Evolutionary conservation across 2,888 invertebrate genomes (phyloP).

Genomic region (Brenthis hecate): DNA sequence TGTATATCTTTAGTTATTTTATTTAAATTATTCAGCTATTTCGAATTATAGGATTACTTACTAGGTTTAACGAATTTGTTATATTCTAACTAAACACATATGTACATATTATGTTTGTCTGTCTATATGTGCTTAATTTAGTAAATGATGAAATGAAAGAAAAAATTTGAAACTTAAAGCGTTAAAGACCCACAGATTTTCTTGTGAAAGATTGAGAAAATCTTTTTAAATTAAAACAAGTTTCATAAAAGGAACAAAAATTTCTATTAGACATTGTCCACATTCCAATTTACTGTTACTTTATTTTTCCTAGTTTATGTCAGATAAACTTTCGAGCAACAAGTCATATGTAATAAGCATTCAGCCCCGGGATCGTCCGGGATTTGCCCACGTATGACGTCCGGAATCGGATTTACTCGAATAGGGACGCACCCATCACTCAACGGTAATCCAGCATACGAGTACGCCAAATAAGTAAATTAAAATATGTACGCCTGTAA

Average conservation of each 20-base stretch:
- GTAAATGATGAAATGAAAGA: too few species aligned
- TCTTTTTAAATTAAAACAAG: neutral
- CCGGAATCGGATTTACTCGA: slow-evolving; percentile 43
- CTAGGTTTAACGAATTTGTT: too few species aligned
- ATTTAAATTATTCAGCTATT: too few species aligned
- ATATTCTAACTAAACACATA: too few species aligned
- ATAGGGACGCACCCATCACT: slow-evolving; percentile 41
- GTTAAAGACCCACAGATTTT: too few species aligned
- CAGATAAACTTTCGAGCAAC: slow-evolving; percentile 33
- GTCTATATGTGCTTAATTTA: too few species aligned
- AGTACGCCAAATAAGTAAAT: slow-evolving; percentile 28
- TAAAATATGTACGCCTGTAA: slow-evolving; percentile 24
- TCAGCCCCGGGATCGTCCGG: slow-evolving; percentile 35
- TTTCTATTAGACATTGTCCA: neutral
- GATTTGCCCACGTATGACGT: slow-evolving; percentile 43
- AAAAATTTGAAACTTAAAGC: too few species aligned
- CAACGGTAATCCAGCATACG: slow-evolving; percentile 48
- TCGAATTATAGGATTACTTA: too few species aligned
- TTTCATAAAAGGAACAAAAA: neutral
- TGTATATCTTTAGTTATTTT: too few species aligned
- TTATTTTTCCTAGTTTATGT: neutral
- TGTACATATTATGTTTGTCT: too few species aligned
- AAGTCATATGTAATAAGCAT: slow-evolving; percentile 34
- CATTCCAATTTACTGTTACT: neutral
- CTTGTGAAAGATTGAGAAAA: too few species aligned